These are phyloP conservation scores for Adelges cooleyi DNA, from an alignment of 1,140 invertebrate species.

Conservation along the genomic window DNA sequence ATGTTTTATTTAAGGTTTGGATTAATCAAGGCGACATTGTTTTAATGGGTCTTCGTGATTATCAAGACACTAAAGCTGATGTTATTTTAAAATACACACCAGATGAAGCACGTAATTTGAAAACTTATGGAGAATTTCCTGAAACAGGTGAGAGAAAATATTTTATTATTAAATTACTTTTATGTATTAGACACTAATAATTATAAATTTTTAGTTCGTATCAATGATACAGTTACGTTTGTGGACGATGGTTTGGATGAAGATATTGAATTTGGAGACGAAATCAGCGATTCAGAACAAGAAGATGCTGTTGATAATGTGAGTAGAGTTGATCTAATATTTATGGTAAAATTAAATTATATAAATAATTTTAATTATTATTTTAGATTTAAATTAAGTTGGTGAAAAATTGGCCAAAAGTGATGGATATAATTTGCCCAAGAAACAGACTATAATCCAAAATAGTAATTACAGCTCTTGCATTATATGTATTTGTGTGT, in stretches of 20 bases:
- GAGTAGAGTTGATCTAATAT: neutral
- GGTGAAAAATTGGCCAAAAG: neutral
- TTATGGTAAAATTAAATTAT: neutral
- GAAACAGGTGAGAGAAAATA: constrained; percentile 50
- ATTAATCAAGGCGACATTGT: constrained; percentile 99
- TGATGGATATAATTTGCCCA: neutral
- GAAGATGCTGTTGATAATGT: constrained; percentile 57
- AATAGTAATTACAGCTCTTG: neutral
- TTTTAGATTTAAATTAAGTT: constrained; percentile 15
- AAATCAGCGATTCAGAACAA: constrained; percentile 77
- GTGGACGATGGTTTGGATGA: constrained; percentile 88
- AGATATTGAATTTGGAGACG: constrained; percentile 89
- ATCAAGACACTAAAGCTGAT: constrained; percentile 99
- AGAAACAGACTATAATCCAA: neutral
- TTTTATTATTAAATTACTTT: neutral
- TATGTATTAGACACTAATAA: neutral
- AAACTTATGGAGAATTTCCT: constrained; percentile 97
- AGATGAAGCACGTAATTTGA: constrained; percentile 96
- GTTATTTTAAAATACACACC: constrained; percentile 99
- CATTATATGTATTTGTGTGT: neutral
- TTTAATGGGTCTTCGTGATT: constrained; percentile 89
- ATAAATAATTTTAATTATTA: neutral
- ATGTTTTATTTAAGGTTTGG: constrained; percentile 55
- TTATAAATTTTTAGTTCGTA: constrained; percentile 50
- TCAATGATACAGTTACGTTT: constrained; percentile 88